Base-by-base conservation (phyloP, 2,113 vertebrate species). In the Eolophus roseicapilla region DNA sequence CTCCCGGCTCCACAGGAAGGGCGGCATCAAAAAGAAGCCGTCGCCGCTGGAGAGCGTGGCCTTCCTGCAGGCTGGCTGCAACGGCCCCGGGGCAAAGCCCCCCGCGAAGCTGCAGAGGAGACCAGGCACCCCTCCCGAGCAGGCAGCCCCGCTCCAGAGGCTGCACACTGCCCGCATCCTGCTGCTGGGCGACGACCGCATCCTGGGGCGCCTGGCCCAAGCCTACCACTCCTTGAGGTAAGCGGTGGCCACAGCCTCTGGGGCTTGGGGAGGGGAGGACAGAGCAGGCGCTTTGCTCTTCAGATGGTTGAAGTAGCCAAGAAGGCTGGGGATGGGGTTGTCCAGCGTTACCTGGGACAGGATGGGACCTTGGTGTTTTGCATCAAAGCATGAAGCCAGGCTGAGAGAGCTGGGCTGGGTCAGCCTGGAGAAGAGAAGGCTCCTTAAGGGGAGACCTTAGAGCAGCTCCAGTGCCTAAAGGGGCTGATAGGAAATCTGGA, bases 151-250 rank as follows among this genome's bases (percentile, higher is more conserved):
- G 0, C 94, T 97, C 50, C 98, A 98, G 87, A 98, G 97, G 68
- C 97, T 98, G 37, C 98, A 98, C 86, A 99, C 98, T 0, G 99
- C 99, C 44, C 98, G 98, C 52, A 96, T 99, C 13, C 97, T 99
- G 46, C 95, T 98, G 76, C 97, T 99, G 96, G 99, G 99, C 4
- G 99, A 99, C 0, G 99, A 99, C 82, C 96, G 99, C 39, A 87
- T 98, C 44, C 94, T 99, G 94, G 99, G 99, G 12, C 98, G 98
- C 85, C 98, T 99, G 94, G 98, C 99, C 10, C 98, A 98, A 86
- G 98, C 99, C 63, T 99, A 98, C 95, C 98, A 98, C 95, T 97
- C 94, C 23, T 97, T 99, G 95, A 99, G 99, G 99, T 99, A 96
- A 44, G 15, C 0, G 3, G 20, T 15, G 2, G 19, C 31, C 57